These are phyloP conservation scores for Rana temporaria DNA, from an alignment of 2,113 vertebrate genomes.

Conservation along the genomic window DNA sequence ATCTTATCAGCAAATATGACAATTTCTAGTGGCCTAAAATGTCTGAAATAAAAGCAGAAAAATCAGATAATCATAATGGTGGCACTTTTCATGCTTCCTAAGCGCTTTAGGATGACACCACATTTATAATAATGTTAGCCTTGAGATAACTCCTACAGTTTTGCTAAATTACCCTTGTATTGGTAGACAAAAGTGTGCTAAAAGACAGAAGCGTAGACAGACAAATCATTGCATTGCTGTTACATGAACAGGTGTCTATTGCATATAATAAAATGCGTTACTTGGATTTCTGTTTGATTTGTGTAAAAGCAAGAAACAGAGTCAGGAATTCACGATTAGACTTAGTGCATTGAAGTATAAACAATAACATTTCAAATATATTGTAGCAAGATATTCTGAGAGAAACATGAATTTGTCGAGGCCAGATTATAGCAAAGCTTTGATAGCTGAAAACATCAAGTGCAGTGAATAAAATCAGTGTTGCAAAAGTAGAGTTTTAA, in stretches of 20 bases:
- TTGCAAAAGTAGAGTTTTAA: neutral
- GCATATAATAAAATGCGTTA: neutral
- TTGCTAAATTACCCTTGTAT: slow-evolving; percentile 17
- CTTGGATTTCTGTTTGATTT: slow-evolving; percentile 17
- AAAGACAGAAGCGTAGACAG: neutral
- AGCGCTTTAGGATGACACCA: neutral
- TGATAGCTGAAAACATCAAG: neutral
- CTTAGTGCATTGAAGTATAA: slow-evolving; percentile 12
- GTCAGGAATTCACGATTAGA: slow-evolving; percentile 3
- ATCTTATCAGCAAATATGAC: slow-evolving; percentile 15
- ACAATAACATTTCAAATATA: slow-evolving; percentile 26
- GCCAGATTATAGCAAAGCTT: slow-evolving; percentile 1
- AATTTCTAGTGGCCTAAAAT: neutral
- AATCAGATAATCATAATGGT: neutral
- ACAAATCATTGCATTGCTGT: neutral
- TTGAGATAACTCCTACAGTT: slow-evolving; percentile 24
- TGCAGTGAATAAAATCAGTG: neutral
- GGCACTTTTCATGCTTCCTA: neutral
- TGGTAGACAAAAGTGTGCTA: slow-evolving; percentile 5
- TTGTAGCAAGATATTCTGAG: neutral
- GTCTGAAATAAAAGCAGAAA: neutral
- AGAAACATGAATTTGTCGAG: neutral
- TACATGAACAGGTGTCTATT: neutral
- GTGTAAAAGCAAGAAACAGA: slow-evolving; percentile 5
- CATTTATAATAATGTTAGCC: neutral